A percentile compares a stretch with the other conserved stretches of the same genome.
Conservation (phyloP, 2,113 vertebrate species). For the Natator depressus region DNA sequence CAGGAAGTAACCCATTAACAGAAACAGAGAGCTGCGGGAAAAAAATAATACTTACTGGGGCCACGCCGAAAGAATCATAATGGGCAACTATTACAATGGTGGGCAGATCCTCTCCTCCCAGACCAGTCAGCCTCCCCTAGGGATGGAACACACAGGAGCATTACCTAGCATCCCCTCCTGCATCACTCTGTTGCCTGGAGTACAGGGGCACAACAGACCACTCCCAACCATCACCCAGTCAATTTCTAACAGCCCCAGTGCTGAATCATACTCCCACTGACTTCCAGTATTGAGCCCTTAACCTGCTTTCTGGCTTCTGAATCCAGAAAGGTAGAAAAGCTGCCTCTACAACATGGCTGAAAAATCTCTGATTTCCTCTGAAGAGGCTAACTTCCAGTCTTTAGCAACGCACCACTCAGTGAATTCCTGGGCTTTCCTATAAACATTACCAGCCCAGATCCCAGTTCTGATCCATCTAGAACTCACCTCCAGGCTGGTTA, state of each 20-base stretch:
- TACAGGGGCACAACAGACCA: background rate
- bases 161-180: background rate
- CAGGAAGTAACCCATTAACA: background rate
- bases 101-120: conserved; percentile 96
- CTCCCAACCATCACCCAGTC: rapidly evolving
- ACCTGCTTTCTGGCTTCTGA: background rate
- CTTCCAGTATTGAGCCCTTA: background rate
- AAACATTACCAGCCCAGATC: background rate
- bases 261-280: background rate
- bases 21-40: background rate
- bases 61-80: conserved; percentile 96
- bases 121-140: conserved; percentile 92
- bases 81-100: conserved; percentile 96
- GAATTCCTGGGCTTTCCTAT: background rate
- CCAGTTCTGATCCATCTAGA: background rate
- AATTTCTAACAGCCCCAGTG: background rate
- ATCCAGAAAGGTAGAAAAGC: background rate
- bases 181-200: background rate
- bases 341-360: background rate
- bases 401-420: background rate
- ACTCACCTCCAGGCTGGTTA: conserved; percentile 96
- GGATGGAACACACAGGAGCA: background rate
- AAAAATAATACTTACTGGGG: conserved; percentile 84
- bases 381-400: background rate
- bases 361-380: background rate